Conservation (phyloP, 2,113 vertebrate genomes). For the Rhinopomastus cyanomelas region DNA sequence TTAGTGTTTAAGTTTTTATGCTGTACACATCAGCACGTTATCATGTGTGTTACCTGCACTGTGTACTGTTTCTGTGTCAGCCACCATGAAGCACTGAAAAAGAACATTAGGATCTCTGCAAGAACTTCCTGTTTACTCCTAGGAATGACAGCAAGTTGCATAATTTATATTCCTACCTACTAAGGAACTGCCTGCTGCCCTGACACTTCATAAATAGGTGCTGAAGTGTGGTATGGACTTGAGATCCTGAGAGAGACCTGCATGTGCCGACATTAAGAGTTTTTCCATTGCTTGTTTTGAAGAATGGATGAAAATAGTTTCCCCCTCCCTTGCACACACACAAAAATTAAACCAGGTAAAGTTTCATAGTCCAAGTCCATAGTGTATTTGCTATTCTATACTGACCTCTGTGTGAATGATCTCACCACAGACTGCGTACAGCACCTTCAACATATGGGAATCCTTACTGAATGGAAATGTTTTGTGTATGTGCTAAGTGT, state of each 20-base stretch:
- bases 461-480: not conserved
- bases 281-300: not conserved
- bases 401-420: not conserved
- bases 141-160: constrained; percentile 8
- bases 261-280: not conserved
- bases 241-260: not conserved
- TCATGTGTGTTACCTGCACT: not conserved
- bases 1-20: not conserved
- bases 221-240: not conserved
- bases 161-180: constrained; percentile 2
- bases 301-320: not conserved
- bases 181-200: not conserved
- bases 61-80: not conserved
- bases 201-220: not conserved
- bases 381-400: not conserved
- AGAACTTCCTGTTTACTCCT: constrained; percentile 34
- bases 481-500: not conserved
- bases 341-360: not conserved
- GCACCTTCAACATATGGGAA: not conserved
- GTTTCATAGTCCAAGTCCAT: not conserved
- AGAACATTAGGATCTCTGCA: not conserved
- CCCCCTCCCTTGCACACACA: not conserved
- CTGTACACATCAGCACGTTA: not conserved
- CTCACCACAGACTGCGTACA: not conserved
- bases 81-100: not conserved